Percentiles rank a stretch among this genome's conserved stretches.
These are phyloP conservation scores for Zeugodacus cucurbitae DNA, from an alignment of 1,140 invertebrate genomes.

Conservation along the genomic window DNA sequence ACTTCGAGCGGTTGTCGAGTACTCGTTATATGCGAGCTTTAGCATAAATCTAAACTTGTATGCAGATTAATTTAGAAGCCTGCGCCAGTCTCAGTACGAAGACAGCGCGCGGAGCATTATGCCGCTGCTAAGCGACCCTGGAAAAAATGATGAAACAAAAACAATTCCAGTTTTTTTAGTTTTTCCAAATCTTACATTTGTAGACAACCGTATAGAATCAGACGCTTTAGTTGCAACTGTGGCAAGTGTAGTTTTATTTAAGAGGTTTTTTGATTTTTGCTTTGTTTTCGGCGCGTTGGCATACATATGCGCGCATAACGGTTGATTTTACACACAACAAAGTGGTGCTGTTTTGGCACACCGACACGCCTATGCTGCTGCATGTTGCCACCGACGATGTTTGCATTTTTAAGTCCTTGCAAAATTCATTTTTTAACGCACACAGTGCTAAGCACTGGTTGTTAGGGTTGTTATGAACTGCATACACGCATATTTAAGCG, in stretches of 20 bases:
- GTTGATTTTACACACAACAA: background rate
- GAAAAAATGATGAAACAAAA: background rate
- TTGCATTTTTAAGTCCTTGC: background rate
- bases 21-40: background rate
- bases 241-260: background rate
- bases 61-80: background rate
- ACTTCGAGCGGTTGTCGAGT: background rate
- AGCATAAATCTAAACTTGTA: background rate
- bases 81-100: no score
- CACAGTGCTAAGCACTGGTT: background rate
- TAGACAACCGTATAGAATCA: background rate
- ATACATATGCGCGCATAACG: background rate
- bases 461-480: background rate
- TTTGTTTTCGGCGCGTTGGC: background rate
- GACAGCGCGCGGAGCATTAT: no score
- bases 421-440: background rate
- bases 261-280: background rate
- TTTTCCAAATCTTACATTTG: background rate
- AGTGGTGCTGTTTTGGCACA: background rate
- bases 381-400: background rate
- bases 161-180: background rate
- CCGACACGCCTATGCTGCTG: background rate
- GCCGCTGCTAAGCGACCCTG: background rate
- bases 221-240: background rate
- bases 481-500: background rate